phyloP scores from a whole-genome alignment of 2,888 invertebrate species.

The Limnephilus rhombicus region DNA sequence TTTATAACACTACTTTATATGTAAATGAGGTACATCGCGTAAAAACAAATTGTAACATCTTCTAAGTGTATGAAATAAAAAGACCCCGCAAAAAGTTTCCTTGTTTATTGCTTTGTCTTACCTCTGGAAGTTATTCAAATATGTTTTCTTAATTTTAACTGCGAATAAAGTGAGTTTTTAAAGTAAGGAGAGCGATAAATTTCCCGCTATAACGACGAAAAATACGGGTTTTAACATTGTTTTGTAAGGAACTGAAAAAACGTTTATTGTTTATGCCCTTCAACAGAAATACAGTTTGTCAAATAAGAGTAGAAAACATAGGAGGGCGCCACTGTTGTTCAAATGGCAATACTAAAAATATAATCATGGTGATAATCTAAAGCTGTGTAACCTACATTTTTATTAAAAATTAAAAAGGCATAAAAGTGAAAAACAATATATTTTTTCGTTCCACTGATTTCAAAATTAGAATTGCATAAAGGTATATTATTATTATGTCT shows the following conservation, averaged over 20 bases:
- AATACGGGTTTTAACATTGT: not conserved
- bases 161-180: not conserved
- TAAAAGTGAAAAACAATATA: no score
- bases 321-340: no score
- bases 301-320: no score
- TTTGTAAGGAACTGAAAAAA: not conserved
- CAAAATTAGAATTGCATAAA: no score
- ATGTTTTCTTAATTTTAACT: constrained; percentile 34
- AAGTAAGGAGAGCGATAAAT: not conserved
- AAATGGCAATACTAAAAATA: no score
- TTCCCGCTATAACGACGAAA: not conserved
- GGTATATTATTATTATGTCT: no score
- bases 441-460: no score
- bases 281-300: no score
- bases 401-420: no score
- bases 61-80: constrained; percentile 54
- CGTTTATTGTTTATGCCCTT: not conserved
- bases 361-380: no score
- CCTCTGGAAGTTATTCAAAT: constrained; percentile 18
- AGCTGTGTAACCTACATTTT: no score
- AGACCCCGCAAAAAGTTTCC: constrained; percentile 9
- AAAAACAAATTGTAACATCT: constrained; percentile 64
- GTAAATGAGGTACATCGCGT: constrained; percentile 60
- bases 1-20: constrained; percentile 62
- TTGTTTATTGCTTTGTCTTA: constrained; percentile 32